Evolutionary conservation across 2,797 vertebrate genomes (phyloP).

Genomic region (Lophotriccus pileatus): DNA sequence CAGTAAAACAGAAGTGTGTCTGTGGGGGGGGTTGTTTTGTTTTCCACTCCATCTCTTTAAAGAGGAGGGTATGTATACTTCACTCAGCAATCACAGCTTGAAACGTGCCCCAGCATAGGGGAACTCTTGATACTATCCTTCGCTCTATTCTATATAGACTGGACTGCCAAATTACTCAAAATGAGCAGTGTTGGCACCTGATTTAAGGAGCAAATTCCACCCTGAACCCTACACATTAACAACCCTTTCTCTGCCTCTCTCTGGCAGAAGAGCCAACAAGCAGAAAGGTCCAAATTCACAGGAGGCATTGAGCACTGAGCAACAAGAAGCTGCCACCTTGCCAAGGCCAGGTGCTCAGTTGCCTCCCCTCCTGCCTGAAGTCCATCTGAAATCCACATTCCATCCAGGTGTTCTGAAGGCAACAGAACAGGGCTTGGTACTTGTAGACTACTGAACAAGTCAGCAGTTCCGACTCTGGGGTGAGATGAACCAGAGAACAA

Average conservation of each 20-base stretch:
- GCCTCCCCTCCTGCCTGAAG: neutral
- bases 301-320: accelerated
- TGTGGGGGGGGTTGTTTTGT: neutral
- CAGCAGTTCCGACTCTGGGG: neutral
- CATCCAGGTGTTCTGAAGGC: neutral
- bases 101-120: neutral
- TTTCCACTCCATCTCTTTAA: neutral
- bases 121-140: neutral
- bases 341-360: neutral
- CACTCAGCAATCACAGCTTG: neutral
- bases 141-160: neutral
- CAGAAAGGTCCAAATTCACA: neutral
- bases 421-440: neutral
- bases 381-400: neutral
- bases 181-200: neutral
- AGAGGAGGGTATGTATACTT: neutral
- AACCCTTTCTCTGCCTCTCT: neutral
- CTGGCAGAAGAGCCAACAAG: neutral
- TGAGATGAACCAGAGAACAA: neutral
- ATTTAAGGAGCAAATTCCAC: neutral
- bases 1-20: accelerated
- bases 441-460: neutral
- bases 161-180: neutral
- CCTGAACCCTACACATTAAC: neutral
- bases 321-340: neutral